Evolutionary conservation across 2,797 vertebrate species (phyloP), one percentile per base, ranked within the genome.

Genomic region (Rhinatrema bivittatum): DNA sequence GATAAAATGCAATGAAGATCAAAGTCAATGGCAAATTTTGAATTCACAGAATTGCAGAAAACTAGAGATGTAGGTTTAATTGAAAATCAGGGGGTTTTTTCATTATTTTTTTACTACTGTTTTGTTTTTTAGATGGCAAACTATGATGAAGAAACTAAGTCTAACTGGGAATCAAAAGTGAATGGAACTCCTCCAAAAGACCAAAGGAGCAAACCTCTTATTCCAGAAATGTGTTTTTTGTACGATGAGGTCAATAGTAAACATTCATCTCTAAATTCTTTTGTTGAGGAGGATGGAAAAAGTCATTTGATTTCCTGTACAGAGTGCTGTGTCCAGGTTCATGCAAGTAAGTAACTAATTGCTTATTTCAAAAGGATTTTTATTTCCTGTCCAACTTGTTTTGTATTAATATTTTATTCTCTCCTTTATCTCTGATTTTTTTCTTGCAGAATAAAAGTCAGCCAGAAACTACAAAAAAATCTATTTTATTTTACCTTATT

Each of bases 191-290:
- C 54, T 53, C 22, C 53, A 28, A 16, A 36, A 4, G 46, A 62
- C 34, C 40, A 53, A 46, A 89, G 86, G 58, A 91, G 87, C 36
- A 94, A 85, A 56, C 94, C 93, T 45, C 81, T 98, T 58, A 83
- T 98, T 56, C 95, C 93, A 23, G 95, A 98, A 74, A 92, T 98
- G 70, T 99, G 93, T 72, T 98, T 98, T 61, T 89, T 89, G 38
- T 93, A 90, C 68, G 87, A 91, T 27, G 91, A 98, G 65, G 89
- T 90, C 56, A 85, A 76, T 49, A 76, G 74, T 6, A 77, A 84
- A 43, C 87, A 89, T 58, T 90, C 76, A 35, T 86, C 90, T 16
- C 84, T 90, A 23, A 95, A 85, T 63, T 85, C 87, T 20, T 87
- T 94, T 29, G 74, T 94, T 39, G 87, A 93, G 74, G 92, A 92